A percentile compares a stretch with the other conserved stretches of the same genome.
Conservation (phyloP, 2,113 vertebrate species). For the Phaethon lepturus region DNA sequence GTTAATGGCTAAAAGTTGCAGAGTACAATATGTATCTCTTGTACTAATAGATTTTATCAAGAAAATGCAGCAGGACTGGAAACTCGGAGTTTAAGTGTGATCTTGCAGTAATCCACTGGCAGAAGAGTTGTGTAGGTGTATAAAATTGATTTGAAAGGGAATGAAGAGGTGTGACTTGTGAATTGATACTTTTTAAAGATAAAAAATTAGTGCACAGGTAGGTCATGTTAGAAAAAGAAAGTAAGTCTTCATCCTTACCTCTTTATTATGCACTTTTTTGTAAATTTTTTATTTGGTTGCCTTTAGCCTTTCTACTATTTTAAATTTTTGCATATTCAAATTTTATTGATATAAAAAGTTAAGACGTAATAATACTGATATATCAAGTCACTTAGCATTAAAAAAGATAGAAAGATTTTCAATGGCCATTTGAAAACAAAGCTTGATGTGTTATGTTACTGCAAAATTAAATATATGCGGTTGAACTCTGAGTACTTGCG, state of each 20-base stretch:
- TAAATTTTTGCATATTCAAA: neutral
- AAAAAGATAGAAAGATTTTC: neutral
- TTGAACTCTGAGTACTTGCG: neutral
- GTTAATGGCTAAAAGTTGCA: neutral
- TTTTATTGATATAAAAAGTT: neutral
- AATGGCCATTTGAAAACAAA: neutral
- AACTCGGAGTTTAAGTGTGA: neutral
- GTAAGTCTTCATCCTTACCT: neutral
- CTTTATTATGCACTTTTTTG: neutral
- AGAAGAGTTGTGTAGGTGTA: neutral
- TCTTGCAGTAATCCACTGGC: neutral
- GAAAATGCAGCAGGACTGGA: neutral
- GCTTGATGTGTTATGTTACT: neutral
- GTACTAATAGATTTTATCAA: neutral
- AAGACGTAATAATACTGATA: neutral
- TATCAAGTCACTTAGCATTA: neutral
- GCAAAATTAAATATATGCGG: neutral
- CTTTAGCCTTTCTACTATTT: constrained; percentile 1
- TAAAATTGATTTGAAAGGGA: constrained; percentile 16
- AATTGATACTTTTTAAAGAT: constrained; percentile 30
- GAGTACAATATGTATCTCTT: neutral
- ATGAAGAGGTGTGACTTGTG: constrained; percentile 23
- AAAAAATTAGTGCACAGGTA: neutral
- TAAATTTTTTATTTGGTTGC: neutral
- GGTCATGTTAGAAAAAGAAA: constrained; percentile 1